Evolutionary conservation across 2,888 invertebrate species (phyloP), one percentile per base, ranked within the genome.

Genomic region (Dione vanillae): DNA sequence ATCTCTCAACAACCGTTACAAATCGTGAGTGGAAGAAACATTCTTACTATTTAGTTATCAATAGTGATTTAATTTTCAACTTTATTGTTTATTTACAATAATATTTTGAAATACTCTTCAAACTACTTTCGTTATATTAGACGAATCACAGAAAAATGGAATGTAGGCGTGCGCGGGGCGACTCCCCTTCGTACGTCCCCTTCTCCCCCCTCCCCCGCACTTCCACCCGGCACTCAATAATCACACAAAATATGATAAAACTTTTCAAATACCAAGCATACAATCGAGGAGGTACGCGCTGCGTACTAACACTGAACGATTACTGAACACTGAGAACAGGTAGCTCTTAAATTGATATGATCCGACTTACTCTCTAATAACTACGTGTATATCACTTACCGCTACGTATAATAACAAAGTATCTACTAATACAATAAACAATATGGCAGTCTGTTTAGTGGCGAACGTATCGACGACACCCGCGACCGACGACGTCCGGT

Each of bases 401-500:
- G 20, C 65, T 49, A 64, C 58, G 47, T 71, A 67, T 11, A 52
- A 66, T 71, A 74, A 72, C 67, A 70, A 62, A 71, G 62, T 67
- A 66, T 59, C 67, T 70, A 70, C 64, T 69, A 67, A 67, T 67
- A 72, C 67, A 70, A 69, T 67, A 74, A 70, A 76, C 73, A 71
- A 76, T 74, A 77, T 73, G 77, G 75, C 77, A 75, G 74, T 76
- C 74, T 74, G 75, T 74, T 69, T 43, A 69, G 71, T 66, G 62
- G 70, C 69, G 54, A 66, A 64, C 37, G 20, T 6, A 12, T 51
- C 52, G 37, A 20, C n/a, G 65, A 35, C 43, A 19, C 47, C 35
- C n/a, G 12, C 65, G 54, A 19, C 66, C 10, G 11, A 49, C 12
- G n/a, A n/a, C n/a, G n/a, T n/a, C n/a, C n/a, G n/a, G n/a, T n/a